These are phyloP conservation scores for Sebastes schlegelii DNA, from an alignment of 2,113 vertebrate species.

Conservation along the genomic window DNA sequence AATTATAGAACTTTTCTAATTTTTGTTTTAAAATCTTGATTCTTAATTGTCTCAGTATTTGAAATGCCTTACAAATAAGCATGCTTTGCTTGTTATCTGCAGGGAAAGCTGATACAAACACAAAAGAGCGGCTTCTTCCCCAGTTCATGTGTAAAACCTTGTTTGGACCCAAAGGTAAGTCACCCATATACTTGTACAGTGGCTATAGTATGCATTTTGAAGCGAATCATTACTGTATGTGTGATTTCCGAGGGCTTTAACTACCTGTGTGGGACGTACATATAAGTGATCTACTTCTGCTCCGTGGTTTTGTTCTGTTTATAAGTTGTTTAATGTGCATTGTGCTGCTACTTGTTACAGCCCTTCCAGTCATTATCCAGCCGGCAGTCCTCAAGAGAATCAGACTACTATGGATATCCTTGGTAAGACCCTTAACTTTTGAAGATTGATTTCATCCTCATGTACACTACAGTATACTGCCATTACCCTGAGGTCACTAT, in stretches of 20 bases:
- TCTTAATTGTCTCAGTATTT: not conserved
- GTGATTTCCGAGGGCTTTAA: not conserved
- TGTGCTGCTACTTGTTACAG: conserved; percentile 53
- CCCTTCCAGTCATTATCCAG: conserved; percentile 86
- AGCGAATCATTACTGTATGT: not conserved
- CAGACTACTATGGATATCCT: conserved; percentile 91
- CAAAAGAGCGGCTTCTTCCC: conserved; percentile 95
- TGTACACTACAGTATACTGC: not conserved
- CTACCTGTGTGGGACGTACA: not conserved
- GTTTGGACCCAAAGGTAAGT: conserved; percentile 91
- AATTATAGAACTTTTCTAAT: not conserved
- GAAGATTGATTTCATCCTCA: conserved; percentile 9
- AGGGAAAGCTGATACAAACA: conserved; percentile 92
- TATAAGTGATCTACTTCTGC: not conserved
- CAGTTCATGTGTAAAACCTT: conserved; percentile 94
- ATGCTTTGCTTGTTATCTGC: conserved; percentile 21
- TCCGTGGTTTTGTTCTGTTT: not conserved
- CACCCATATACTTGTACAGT: not conserved
- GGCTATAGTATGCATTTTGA: not conserved
- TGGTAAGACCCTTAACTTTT: conserved; percentile 86
- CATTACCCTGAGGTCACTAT: conserved; percentile 37
- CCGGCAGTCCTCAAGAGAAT: conserved; percentile 89
- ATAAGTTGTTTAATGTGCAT: not conserved
- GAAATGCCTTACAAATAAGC: not conserved
- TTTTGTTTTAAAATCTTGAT: not conserved